These are phyloP conservation scores for Dinocampus coccinellae DNA, from an alignment of 2,888 invertebrate genomes.

Conservation along the genomic window DNA sequence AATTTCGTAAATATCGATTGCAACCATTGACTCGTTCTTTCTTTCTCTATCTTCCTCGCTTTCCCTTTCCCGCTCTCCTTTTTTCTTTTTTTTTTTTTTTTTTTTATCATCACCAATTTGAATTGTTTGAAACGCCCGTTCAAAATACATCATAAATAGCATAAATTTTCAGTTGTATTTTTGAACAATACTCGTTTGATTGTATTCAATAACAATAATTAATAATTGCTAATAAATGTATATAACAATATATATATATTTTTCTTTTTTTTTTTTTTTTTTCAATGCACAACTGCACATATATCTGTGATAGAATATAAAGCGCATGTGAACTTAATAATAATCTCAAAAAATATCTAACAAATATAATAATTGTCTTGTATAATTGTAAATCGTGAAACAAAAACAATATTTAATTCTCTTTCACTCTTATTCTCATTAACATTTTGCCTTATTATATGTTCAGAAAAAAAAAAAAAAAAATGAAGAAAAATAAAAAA, in stretches of 20 bases:
- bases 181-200: constrained; percentile 5
- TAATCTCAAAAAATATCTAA: not conserved
- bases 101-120: constrained; percentile 13
- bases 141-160: constrained; percentile 7
- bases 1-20: constrained; percentile 12
- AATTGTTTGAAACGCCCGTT: not conserved
- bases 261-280: not conserved
- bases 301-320: not conserved
- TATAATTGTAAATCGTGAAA: not conserved
- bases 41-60: too few relatives aligned
- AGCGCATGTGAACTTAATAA: not conserved
- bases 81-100: not conserved
- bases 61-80: too few relatives aligned
- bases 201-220: not conserved
- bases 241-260: too few relatives aligned
- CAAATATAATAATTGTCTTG: not conserved
- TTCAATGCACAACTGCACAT: not conserved
- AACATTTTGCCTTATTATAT: constrained; percentile 44
- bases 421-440: not conserved
- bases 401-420: not conserved
- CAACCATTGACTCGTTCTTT: constrained; percentile 20
- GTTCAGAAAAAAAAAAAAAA: constrained; percentile 28
- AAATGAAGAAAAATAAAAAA: not conserved
- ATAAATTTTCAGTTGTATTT: constrained; percentile 6
- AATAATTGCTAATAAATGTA: not conserved